Base-by-base conservation (phyloP, 1,140 invertebrate genomes). In the Drusus annulatus region DNA sequence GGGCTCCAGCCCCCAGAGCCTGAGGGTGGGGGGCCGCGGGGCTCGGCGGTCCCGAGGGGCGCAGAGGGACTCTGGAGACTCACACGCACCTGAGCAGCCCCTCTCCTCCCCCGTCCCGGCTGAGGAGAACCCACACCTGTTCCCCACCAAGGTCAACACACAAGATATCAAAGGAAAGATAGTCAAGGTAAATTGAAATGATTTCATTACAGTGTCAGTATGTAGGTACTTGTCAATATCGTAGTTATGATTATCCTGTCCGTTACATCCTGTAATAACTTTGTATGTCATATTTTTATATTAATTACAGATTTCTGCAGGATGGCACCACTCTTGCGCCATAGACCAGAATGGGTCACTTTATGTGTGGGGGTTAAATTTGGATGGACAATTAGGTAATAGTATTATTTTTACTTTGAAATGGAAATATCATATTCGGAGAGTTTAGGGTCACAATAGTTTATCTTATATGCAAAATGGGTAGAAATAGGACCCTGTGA, bases 311-410 rank as follows among this genome's bases (percentile, higher is more conserved):
- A 90, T 94, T 83, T 88, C 91, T 78, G 92, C 92, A 84, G 94
- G 94, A 16, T 93, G 91, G 84, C 92, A 93, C 83, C 94, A 95
- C 85, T 92, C 91, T 65, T 90, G 91, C 16, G 83, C 94, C n/a
- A 83, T 95, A 36, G 94, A 93, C 3, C 89, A 90, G 65, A 90
- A 92, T 81, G 93, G 93, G 16, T 90, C 90, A 36, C 87, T 94
- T 2, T 95, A 93, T 83, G 90, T 91, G 1, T 95, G 94, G 93
- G 94, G 94, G 31, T 87, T 92, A 54, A 94, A 94, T 86, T 85
- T 93, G 17, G 93, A 94, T 85, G 94, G 93, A 16, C 94, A 95
- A 86, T 36, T 83, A 21, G 81, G 81, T 83, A 79, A 78, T n/a
- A 17, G 28, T 31, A 65, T 31, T 15, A 28, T 4, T 28, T 28